phyloP scores from a whole-genome alignment of 1,140 invertebrate genomes.

The Cepaea nemoralis region DNA sequence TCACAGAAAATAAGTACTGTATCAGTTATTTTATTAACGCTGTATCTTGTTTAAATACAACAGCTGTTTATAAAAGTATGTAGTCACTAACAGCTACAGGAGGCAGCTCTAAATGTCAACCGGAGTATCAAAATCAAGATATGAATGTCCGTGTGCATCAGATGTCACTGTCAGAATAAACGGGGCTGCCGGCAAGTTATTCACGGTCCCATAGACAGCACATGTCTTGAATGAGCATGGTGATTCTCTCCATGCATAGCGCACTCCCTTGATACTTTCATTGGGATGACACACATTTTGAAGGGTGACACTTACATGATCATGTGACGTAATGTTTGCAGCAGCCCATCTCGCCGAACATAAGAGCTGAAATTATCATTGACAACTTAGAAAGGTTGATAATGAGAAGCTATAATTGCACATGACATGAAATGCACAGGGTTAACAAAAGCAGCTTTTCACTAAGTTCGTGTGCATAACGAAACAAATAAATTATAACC shows the following conservation, averaged over 20 bases:
- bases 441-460: too few species aligned
- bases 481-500: too few species aligned
- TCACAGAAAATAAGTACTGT: too few species aligned
- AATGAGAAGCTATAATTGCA: too few species aligned
- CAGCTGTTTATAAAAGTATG: too few species aligned
- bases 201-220: conserved; percentile 47
- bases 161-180: conserved; percentile 23
- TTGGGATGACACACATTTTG: conserved; percentile 25
- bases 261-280: conserved; percentile 36
- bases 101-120: background rate
- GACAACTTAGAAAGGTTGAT: too few species aligned
- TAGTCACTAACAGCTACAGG: too few species aligned
- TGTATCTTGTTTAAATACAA: too few species aligned
- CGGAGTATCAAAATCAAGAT: background rate
- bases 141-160: background rate
- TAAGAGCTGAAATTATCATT: background rate
- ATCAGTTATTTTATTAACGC: too few species aligned
- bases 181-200: conserved; percentile 47
- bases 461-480: too few species aligned
- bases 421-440: too few species aligned
- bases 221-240: conserved; percentile 51
- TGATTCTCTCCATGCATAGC: conserved; percentile 51
- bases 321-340: conserved; percentile 43
- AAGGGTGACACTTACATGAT: conserved; percentile 45
- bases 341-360: conserved; percentile 38